phyloP scores from a whole-genome alignment of 1,140 invertebrate species.

The Sminthurides bifidus region DNA sequence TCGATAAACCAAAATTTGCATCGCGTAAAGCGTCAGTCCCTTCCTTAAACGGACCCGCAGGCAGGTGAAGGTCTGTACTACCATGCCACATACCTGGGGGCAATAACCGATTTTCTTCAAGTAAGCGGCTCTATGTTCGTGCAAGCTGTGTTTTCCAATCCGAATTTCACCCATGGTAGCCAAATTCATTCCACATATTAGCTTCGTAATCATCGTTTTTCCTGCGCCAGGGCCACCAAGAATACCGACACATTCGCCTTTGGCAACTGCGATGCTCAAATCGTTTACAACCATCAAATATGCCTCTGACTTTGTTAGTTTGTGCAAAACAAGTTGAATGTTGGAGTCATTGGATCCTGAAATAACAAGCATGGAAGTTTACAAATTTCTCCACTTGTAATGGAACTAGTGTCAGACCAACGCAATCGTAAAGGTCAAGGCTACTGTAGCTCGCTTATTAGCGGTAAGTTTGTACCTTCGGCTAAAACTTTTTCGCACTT shows the following conservation, averaged over 20 bases:
- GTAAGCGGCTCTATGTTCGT: slow-evolving; percentile 10
- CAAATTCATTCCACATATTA: slow-evolving; percentile 13
- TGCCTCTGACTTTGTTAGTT: slow-evolving; percentile 19
- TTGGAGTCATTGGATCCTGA: too few relatives aligned
- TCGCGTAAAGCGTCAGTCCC: too few relatives aligned
- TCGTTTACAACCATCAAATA: slow-evolving; percentile 16
- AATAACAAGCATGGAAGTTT: too few relatives aligned
- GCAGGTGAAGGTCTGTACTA: not conserved
- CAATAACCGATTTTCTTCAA: slow-evolving; percentile 17
- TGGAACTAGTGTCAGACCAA: too few relatives aligned
- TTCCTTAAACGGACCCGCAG: not conserved
- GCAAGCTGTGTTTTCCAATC: slow-evolving; percentile 9
- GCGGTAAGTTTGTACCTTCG: not conserved
- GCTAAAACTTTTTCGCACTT: not conserved
- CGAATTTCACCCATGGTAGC: slow-evolving; percentile 15
- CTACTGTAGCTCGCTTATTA: too few relatives aligned
- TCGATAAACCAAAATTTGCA: too few relatives aligned
- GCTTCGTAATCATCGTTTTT: slow-evolving; percentile 12
- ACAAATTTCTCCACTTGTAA: too few relatives aligned
- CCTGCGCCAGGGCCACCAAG: slow-evolving; percentile 16
- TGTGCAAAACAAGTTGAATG: not conserved
- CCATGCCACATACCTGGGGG: slow-evolving; percentile 13
- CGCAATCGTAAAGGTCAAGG: too few relatives aligned
- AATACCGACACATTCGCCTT: slow-evolving; percentile 19
- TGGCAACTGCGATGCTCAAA: slow-evolving; percentile 17